Conservation (phyloP, 2,113 vertebrate species). For the Petromus typicus region DNA sequence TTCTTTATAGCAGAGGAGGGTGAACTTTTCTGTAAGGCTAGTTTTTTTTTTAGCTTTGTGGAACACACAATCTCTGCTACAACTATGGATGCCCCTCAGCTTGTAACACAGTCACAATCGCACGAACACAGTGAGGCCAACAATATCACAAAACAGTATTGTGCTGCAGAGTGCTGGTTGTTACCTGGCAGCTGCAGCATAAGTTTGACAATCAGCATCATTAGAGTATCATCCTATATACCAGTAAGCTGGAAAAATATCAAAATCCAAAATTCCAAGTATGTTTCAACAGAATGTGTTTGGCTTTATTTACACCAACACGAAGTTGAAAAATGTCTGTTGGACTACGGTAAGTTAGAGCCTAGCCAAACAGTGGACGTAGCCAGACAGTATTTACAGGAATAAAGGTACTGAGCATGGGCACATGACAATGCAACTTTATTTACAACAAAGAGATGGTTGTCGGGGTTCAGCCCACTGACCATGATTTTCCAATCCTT, state of each 20-base stretch:
- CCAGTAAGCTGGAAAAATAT: neutral
- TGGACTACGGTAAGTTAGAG: neutral
- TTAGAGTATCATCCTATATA: neutral
- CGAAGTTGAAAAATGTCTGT: neutral
- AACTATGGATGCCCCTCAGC: neutral
- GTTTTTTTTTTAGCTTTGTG: neutral
- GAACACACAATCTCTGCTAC: neutral
- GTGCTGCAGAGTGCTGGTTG: too few relatives aligned
- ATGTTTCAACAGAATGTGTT: neutral
- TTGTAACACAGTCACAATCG: neutral
- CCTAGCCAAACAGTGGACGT: neutral
- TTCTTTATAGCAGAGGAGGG: neutral
- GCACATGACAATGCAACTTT: neutral
- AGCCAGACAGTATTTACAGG: neutral
- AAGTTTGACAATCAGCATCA: neutral
- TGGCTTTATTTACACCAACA: neutral
- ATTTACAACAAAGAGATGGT: slow-evolving; percentile 20
- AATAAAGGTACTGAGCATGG: neutral
- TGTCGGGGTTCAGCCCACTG: neutral
- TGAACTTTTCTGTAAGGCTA: neutral
- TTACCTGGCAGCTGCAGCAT: neutral
- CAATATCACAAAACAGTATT: neutral
- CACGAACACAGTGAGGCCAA: neutral
- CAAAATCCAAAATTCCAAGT: neutral
- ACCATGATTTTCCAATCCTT: neutral